Percentiles rank a stretch among this genome's conserved stretches.
Conservation (phyloP, 2,888 invertebrate genomes). For the Yponomeuta plumbellus region DNA sequence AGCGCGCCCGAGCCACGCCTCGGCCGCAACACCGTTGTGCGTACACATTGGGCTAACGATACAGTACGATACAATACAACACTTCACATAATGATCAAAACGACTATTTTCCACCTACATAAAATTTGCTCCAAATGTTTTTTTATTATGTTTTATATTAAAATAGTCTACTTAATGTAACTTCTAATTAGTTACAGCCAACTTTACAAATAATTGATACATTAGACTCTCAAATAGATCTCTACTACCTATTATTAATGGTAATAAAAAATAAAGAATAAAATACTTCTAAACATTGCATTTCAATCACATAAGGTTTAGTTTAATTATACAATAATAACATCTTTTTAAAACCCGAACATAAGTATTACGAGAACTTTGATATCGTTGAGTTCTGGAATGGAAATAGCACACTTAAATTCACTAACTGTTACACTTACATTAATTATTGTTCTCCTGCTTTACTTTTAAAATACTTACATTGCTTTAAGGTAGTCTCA, state of each 20-base stretch:
- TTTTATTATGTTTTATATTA: constrained; percentile 51
- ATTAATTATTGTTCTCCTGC: constrained; percentile 77
- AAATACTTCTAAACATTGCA: constrained; percentile 78
- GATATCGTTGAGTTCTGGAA: constrained; percentile 76
- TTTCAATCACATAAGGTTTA: constrained; percentile 77
- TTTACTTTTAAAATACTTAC: constrained; percentile 68
- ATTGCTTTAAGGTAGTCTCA: constrained; percentile 72
- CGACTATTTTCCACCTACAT: constrained; percentile 74
- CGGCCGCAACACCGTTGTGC: constrained; percentile 59
- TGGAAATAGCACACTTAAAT: constrained; percentile 77
- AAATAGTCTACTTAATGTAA: constrained; percentile 76
- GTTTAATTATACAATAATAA: constrained; percentile 75
- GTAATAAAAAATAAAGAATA: constrained; percentile 77
- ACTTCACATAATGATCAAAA: constrained; percentile 74
- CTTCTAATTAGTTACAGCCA: constrained; percentile 76
- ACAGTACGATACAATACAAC: constrained; percentile 56
- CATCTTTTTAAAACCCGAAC: constrained; percentile 74
- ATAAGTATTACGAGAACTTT: constrained; percentile 74
- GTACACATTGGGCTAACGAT: constrained; percentile 67
- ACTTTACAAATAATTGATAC: constrained; percentile 78
- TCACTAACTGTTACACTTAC: constrained; percentile 76
- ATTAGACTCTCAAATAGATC: constrained; percentile 77
- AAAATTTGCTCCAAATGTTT: constrained; percentile 74
- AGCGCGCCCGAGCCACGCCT: constrained; percentile 27
- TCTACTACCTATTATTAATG: constrained; percentile 77